Evolutionary conservation across 2,888 invertebrate species (phyloP).

Genomic region (Drosophila conformis): DNA sequence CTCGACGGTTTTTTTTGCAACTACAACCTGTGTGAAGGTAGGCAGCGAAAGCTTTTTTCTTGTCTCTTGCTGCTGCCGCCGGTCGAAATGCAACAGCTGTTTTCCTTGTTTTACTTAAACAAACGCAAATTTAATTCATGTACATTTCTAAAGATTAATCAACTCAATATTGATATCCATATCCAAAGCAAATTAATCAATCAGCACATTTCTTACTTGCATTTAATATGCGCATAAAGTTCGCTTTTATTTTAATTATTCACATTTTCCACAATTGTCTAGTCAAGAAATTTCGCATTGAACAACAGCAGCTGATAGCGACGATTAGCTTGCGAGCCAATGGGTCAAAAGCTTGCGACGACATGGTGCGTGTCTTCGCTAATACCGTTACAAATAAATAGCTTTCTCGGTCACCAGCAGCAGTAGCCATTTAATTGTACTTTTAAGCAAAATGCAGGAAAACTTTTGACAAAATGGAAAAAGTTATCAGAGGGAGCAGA

Average conservation of each 20-base stretch:
- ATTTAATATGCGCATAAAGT: neutral
- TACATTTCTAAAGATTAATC: neutral
- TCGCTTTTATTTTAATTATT: neutral
- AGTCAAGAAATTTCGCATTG: conserved; percentile 20
- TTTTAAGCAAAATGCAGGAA: neutral
- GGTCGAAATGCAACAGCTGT: conserved; percentile 42
- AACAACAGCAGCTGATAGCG: conserved; percentile 4
- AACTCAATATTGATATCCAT: neutral
- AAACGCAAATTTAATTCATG: conserved; percentile 4
- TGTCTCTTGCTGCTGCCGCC: conserved; percentile 17
- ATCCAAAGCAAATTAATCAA: neutral
- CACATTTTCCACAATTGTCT: neutral
- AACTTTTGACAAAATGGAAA: neutral
- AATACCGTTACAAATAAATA: conserved; percentile 31
- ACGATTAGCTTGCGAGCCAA: neutral
- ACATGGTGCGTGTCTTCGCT: conserved; percentile 31
- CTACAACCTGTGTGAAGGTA: conserved; percentile 40
- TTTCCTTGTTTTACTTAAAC: conserved; percentile 8
- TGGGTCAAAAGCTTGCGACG: conserved; percentile 40
- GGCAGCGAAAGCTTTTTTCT: conserved; percentile 22
- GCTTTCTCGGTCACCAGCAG: conserved; percentile 7
- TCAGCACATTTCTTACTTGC: neutral
- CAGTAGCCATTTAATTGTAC: neutral
- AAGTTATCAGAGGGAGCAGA: conserved; percentile 51
- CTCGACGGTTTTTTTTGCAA: conserved; percentile 2